Conservation (phyloP, 2,797 vertebrate genomes). For the Sebastes variabilis region DNA sequence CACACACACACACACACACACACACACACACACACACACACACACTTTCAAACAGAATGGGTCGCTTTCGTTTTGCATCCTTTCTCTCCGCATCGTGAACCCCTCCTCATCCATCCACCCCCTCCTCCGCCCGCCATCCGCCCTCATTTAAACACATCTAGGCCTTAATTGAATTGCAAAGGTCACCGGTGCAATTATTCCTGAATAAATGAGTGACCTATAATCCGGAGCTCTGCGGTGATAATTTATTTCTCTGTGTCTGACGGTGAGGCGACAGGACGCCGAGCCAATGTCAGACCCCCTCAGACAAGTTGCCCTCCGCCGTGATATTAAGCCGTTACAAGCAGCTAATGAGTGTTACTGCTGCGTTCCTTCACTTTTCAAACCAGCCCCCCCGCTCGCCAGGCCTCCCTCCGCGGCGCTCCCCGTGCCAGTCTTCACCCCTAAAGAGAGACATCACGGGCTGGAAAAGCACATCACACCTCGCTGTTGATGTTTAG, state of each 20-base stretch:
- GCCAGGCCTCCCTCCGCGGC: background rate
- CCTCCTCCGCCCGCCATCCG: slow-evolving; percentile 9
- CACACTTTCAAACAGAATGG: slow-evolving; percentile 26
- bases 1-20: slow-evolving; percentile 5
- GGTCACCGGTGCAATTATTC: slow-evolving; percentile 87
- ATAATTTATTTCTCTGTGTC: slow-evolving; percentile 78
- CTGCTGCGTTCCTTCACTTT: slow-evolving; percentile 56
- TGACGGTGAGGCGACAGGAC: slow-evolving; percentile 71
- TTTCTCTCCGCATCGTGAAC: slow-evolving; percentile 6
- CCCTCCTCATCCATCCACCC: slow-evolving; percentile 1
- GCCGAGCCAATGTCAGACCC: slow-evolving; percentile 62
- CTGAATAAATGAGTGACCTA: slow-evolving; percentile 86
- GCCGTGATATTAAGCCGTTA: slow-evolving; percentile 69
- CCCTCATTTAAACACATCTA: slow-evolving; percentile 83
- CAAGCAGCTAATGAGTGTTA: slow-evolving; percentile 76
- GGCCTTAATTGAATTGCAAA: slow-evolving; percentile 88
- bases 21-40: background rate
- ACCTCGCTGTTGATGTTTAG: background rate
- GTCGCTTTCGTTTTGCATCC: slow-evolving; percentile 48
- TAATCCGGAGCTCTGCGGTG: slow-evolving; percentile 67
- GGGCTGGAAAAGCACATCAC: slow-evolving; percentile 12
- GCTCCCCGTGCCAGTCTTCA: background rate
- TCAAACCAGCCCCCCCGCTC: background rate
- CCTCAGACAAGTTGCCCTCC: slow-evolving; percentile 69
- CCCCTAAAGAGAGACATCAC: slow-evolving; percentile 43